Conservation (phyloP, 2,797 vertebrate species). For the Otolemur crassicaudatus region DNA sequence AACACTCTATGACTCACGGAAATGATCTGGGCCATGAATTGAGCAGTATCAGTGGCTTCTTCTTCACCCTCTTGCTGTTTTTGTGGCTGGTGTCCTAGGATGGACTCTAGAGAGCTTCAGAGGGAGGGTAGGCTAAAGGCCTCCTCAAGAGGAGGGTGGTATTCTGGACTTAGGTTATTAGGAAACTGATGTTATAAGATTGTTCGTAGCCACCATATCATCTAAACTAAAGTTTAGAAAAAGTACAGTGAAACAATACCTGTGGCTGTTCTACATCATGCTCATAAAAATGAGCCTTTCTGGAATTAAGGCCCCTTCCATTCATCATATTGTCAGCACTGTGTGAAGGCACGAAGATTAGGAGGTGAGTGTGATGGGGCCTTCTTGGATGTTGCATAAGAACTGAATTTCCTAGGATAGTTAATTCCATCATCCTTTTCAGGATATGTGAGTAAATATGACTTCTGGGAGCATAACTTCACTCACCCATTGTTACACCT, state of each 20-base stretch:
- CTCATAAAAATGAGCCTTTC: slow-evolving; percentile 8
- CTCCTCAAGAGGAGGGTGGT: background rate
- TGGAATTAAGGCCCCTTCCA: background rate
- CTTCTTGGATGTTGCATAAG: background rate
- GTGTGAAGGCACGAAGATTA: background rate
- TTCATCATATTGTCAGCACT: background rate
- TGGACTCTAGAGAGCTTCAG: background rate
- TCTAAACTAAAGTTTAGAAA: background rate
- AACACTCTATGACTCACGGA: background rate
- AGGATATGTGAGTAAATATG: background rate
- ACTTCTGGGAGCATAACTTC: background rate
- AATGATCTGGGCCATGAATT: background rate
- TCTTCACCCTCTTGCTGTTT: background rate
- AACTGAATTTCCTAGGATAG: background rate
- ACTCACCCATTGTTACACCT: background rate
- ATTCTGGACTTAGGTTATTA: background rate
- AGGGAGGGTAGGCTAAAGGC: background rate
- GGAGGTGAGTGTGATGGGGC: background rate
- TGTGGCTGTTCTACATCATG: background rate
- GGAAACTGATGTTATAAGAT: background rate
- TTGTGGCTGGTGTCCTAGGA: background rate
- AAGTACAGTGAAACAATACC: background rate
- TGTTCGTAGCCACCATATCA: background rate
- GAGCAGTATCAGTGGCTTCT: background rate
- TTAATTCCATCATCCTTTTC: background rate